Evolutionary conservation across 2,113 vertebrate genomes (phyloP), one percentile per base, ranked within the genome.

Genomic region (Saguinus midas): DNA sequence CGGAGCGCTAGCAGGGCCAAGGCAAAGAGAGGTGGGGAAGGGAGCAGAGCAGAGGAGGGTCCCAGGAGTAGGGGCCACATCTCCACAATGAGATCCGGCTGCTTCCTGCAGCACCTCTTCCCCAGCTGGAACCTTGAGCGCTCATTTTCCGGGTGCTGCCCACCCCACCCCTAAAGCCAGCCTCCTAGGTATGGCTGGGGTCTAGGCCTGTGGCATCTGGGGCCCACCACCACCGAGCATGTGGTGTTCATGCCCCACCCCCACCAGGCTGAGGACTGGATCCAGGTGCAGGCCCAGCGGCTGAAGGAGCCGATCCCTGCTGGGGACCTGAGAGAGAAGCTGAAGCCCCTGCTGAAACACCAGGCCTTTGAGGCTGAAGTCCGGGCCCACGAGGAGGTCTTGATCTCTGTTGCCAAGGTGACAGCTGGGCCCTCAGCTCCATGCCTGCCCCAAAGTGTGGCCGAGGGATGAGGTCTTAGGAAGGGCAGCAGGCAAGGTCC

Each of bases 361-460:
- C 99, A 99, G 95, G 99, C 98, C 93, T 99, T 99, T 73, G 99
- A 99, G 97, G 99, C 99, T 14, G 99, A 99, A 98, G 99, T 99
- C 97, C 97, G 99, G 96, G 99, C 99, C 82, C 99, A 99, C 78
- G 97, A 98, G 35, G 98, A 99, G 96, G 98, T 99, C 95, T 98
- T 99, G 95, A 97, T 94, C 21, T 97, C 98, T 55, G 98, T 99
- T 55, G 98, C 98, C 92, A 98, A 98, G 99, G 99, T 99, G 98
- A 97, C 45, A 48, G 27, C 35, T 25, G 57, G 55, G 72, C 27
- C 35, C 10, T 61, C 6, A 64, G 14, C 14, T 20, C 45, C 45
- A 20, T 8, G 8, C 37, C 50, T 66, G 27, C 43, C 72, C 40
- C 43, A 10, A 27, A 85, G 29, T 20, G 76, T 37, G 35, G 58